Conservation (phyloP, 2,797 vertebrate genomes). For the Rhyacichthys aspro region DNA sequence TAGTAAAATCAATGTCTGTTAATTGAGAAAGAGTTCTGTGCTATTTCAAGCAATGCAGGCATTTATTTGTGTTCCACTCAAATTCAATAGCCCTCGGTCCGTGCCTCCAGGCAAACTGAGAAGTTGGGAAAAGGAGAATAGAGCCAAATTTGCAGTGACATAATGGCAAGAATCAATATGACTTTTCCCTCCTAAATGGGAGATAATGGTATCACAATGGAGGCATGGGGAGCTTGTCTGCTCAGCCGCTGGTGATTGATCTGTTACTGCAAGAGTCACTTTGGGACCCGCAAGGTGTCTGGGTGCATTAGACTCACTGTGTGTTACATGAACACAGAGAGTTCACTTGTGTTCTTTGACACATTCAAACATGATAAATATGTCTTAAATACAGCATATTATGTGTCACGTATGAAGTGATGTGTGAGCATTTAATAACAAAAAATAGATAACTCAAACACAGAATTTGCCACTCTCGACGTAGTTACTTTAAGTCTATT, state of each 20-base stretch:
- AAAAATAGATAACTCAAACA: too few species aligned
- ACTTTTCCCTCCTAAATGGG: conserved; percentile 73
- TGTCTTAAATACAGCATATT: neutral
- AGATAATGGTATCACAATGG: conserved; percentile 75
- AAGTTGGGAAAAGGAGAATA: conserved; percentile 45
- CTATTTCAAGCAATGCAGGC: conserved; percentile 14
- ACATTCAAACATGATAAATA: conserved; percentile 27
- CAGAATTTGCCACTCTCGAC: too few species aligned
- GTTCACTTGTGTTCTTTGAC: conserved; percentile 19
- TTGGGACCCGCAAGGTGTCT: conserved; percentile 69
- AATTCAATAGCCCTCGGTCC: conserved; percentile 17
- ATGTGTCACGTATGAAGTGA: neutral
- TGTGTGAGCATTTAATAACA: too few species aligned
- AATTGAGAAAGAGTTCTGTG: conserved; percentile 8
- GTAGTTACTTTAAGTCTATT: too few species aligned
- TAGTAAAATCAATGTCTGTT: conserved; percentile 22
- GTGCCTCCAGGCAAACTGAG: conserved; percentile 19
- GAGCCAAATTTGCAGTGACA: conserved; percentile 60
- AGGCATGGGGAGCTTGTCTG: conserved; percentile 68
- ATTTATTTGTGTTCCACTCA: conserved; percentile 7
- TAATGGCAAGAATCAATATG: conserved; percentile 70
- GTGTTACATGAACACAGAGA: conserved; percentile 27
- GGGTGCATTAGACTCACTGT: conserved; percentile 71
- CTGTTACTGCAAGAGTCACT: conserved; percentile 80
- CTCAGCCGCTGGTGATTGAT: conserved; percentile 77